Conservation (phyloP, 1,140 invertebrate species). For the Drosophila pruinosa region DNA sequence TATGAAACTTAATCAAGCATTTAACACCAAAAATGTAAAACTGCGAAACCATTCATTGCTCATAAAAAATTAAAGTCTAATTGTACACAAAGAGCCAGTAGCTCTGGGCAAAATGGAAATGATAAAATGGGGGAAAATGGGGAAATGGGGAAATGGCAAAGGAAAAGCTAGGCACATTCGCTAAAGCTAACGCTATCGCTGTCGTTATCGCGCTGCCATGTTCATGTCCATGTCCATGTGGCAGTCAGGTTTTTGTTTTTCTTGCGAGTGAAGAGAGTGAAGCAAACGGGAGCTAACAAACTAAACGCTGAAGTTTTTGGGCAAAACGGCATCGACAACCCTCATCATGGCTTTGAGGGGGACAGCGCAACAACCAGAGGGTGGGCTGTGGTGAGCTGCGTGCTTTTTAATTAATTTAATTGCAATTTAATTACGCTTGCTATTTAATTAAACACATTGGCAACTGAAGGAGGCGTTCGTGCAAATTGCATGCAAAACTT, state of each 20-base stretch:
- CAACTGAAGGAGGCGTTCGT: constrained; percentile 35
- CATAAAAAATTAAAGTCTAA: constrained; percentile 78
- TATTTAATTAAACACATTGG: constrained; percentile 82
- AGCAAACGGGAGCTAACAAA: constrained; percentile 10
- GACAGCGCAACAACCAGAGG: neutral
- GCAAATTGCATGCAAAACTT: constrained; percentile 50
- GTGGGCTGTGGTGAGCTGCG: constrained; percentile 30
- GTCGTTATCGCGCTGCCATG: constrained; percentile 1
- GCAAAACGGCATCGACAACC: constrained; percentile 9
- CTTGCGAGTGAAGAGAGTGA: neutral
- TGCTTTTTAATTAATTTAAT: constrained; percentile 82
- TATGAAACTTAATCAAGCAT: constrained; percentile 74
- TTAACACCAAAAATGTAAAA: constrained; percentile 73
- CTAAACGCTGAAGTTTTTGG: constrained; percentile 28
- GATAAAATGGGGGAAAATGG: constrained; percentile 6
- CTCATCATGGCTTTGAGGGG: neutral
- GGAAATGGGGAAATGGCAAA: constrained; percentile 30
- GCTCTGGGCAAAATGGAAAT: neutral
- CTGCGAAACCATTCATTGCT: constrained; percentile 71
- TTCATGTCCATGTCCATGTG: neutral
- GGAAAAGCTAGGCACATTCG: neutral
- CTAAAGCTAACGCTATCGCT: too few relatives aligned
- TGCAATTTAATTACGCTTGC: constrained; percentile 82
- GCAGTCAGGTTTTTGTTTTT: constrained; percentile 38
- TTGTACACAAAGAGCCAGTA: constrained; percentile 44